A percentile compares a stretch with the other conserved stretches of the same genome.
Evolutionary conservation across 2,888 invertebrate species (phyloP).

Genomic region (Epicampocera succincta): DNA sequence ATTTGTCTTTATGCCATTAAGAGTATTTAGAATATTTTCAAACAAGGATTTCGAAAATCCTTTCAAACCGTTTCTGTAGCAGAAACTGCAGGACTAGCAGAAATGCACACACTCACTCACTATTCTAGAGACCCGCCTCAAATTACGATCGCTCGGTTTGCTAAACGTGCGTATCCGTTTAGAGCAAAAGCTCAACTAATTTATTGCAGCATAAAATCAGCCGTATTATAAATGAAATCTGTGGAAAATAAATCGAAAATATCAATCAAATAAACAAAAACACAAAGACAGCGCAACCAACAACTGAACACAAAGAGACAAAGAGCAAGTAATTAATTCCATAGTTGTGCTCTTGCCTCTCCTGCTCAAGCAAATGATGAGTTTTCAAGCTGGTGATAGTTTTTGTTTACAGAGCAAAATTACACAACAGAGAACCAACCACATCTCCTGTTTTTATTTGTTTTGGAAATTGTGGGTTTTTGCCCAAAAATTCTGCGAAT

Average conservation of each 20-base stretch:
- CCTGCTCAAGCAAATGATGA: no score
- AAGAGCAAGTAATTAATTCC: no score
- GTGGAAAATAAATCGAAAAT: slow-evolving; percentile 30
- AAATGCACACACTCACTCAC: neutral
- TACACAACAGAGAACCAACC: no score
- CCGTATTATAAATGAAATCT: slow-evolving; percentile 63
- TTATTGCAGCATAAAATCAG: slow-evolving; percentile 41
- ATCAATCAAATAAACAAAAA: slow-evolving; percentile 13
- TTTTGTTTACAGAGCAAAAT: no score
- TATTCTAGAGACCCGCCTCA: slow-evolving; percentile 4
- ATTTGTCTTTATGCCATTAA: slow-evolving; percentile 20
- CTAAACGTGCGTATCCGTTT: slow-evolving; percentile 55
- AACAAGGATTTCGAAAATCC: slow-evolving; percentile 47
- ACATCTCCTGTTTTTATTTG: no score
- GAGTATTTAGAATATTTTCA: no score
- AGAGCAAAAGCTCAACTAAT: slow-evolving; percentile 69
- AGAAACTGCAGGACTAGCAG: slow-evolving; percentile 56
- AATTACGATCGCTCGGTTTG: slow-evolving; percentile 14
- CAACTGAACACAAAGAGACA: neutral
- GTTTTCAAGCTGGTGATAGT: neutral
- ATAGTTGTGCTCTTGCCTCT: neutral
- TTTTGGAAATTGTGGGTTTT: neutral
- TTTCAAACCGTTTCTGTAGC: slow-evolving; percentile 45
- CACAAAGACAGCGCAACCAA: neutral
- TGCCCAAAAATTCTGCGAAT: slow-evolving; percentile 45